Evolutionary conservation across 2,113 vertebrate genomes (phyloP).

Genomic region (Scytalopus superciliaris): DNA sequence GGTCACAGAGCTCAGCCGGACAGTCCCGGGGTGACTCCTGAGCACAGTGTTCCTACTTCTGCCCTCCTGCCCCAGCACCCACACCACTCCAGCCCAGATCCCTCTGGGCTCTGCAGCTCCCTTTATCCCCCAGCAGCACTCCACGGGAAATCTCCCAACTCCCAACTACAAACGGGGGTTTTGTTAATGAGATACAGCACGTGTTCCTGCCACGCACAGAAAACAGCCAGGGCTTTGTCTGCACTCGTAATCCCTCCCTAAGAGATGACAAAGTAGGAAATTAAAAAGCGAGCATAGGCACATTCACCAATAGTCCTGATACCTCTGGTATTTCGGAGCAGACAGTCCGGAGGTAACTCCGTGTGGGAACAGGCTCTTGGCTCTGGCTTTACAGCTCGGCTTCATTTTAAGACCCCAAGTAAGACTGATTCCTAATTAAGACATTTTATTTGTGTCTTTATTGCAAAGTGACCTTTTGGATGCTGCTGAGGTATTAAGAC

Average conservation of each 20-base stretch:
- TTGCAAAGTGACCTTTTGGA: background rate
- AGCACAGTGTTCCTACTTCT: rapidly evolving
- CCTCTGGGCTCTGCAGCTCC: background rate
- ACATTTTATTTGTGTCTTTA: background rate
- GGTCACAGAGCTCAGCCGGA: background rate
- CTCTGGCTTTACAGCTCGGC: background rate
- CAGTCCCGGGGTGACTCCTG: background rate
- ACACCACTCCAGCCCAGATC: rapidly evolving
- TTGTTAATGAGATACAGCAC: conserved; percentile 45
- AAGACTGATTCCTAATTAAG: background rate
- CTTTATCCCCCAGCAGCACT: background rate
- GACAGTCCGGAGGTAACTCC: background rate
- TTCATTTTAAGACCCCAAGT: background rate
- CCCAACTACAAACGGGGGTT: background rate
- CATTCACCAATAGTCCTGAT: background rate
- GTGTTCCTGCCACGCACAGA: background rate
- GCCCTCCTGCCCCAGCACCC: background rate
- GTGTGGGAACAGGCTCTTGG: background rate
- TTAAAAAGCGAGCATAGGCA: conserved; percentile 43
- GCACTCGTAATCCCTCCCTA: background rate
- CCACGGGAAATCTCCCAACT: background rate
- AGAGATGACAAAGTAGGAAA: conserved; percentile 55
- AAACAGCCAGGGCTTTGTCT: conserved; percentile 53
- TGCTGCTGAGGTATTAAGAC: background rate
- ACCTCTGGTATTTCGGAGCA: background rate